Evolutionary conservation across 2,113 vertebrate genomes (phyloP).

Genomic region (Psittacula cyanocephala): DNA sequence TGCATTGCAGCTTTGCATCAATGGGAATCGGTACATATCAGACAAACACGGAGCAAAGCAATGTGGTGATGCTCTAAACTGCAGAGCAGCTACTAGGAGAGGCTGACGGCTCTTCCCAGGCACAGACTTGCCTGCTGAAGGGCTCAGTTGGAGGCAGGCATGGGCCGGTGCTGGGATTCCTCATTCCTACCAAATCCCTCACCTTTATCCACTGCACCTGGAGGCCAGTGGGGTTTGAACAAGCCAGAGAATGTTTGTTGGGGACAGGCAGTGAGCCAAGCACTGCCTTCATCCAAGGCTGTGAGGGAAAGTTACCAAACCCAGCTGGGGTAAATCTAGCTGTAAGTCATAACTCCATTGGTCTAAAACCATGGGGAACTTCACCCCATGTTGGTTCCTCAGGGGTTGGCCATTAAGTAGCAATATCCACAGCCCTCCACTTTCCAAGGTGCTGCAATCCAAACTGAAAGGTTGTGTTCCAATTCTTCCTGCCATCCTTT

Average conservation of each 20-base stretch:
- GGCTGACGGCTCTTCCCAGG: background rate
- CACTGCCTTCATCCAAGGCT: background rate
- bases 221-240: background rate
- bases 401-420: background rate
- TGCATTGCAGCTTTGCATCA: background rate
- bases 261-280: background rate
- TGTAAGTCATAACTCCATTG: background rate
- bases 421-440: background rate
- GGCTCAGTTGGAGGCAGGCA: background rate
- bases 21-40: accelerated
- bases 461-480: background rate
- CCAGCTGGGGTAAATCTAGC: background rate
- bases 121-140: background rate
- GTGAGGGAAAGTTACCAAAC: background rate
- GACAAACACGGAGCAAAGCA: too few species aligned
- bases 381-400: background rate
- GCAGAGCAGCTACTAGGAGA: background rate
- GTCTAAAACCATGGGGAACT: accelerated
- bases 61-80: background rate
- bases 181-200: slow-evolving; percentile 16
- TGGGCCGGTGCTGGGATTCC: background rate
- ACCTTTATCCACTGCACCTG: background rate
- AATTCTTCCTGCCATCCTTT: background rate
- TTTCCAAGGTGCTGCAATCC: background rate
- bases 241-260: background rate